Conservation (phyloP, 2,888 invertebrate species). For the Pristionchus entomophagus region DNA sequence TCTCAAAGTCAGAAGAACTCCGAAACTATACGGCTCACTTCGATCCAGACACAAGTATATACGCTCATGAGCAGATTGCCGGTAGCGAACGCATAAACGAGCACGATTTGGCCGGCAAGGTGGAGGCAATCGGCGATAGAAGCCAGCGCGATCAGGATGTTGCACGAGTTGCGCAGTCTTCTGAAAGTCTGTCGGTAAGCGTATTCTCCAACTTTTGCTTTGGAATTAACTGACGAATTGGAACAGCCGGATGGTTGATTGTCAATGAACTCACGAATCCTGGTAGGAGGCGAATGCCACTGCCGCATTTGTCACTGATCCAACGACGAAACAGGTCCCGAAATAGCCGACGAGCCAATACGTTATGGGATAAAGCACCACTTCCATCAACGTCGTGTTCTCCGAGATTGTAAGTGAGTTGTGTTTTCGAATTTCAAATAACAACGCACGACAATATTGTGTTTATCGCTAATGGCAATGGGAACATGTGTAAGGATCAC, state of each 20-base stretch:
- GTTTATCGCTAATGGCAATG: too few relatives aligned
- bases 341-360: not conserved
- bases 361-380: not conserved
- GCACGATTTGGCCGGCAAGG: not conserved
- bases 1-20: not conserved
- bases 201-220: not conserved
- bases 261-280: not conserved
- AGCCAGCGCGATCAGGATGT: not conserved
- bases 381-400: too few relatives aligned
- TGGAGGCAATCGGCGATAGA: not conserved
- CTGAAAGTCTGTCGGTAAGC: not conserved
- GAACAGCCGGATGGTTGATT: not conserved
- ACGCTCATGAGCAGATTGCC: not conserved
- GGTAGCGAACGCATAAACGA: not conserved
- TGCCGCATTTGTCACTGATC: not conserved
- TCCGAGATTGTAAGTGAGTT: too few relatives aligned
- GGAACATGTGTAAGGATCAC: too few relatives aligned
- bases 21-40: not conserved
- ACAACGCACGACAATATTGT: too few relatives aligned
- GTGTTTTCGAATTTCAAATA: too few relatives aligned
- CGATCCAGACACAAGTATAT: not conserved
- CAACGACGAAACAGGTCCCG: not conserved
- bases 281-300: not conserved
- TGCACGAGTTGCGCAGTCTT: not conserved
- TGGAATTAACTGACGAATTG: not conserved